Base-by-base conservation (phyloP, 2,888 invertebrate genomes). In the Meloe dianella region DNA sequence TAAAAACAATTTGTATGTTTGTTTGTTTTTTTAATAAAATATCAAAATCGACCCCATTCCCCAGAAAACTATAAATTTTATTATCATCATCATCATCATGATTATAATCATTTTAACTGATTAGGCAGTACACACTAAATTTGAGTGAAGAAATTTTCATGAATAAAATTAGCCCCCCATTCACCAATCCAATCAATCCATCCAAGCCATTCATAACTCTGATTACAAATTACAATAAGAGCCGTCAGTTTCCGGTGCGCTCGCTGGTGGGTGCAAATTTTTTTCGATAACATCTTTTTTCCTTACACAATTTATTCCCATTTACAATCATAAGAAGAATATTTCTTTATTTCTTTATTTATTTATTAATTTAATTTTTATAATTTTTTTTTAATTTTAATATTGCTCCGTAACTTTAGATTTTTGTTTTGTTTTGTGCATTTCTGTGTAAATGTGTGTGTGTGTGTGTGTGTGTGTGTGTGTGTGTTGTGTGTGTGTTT, bases 321-420 rank as follows among this genome's bases (percentile, higher is more conserved):
- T 51, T 61, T 51, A 41, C 17, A 61, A 76, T 80, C 79, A 78
- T 79, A 78, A 81, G 79, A 80, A 81, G 79, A 79, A 80, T 79
- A 78, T 74, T 78, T 74, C 68, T 68, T 75, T 74, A 41, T n/a
- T 41, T 7, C 6, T 71, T 74, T 51, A n/a, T n/a, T n/a, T n/a
- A n/a, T n/a, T n/a, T n/a, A n/a, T n/a, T n/a, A n/a, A n/a, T n/a
- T n/a, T n/a, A n/a, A n/a, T n/a, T n/a, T n/a, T n/a, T n/a, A n/a
- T n/a, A n/a, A n/a, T 68, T 74, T 72, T 69, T 75, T 67, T 71
- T 70, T 72, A 38, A 32, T n/a, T 29, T 65, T 65, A 63, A 58
- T 77, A 80, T 80, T 82, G 80, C 80, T 81, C 79, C 81, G 75
- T 77, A 78, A 78, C 75, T 76, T 78, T 77, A 81, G 80, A 81